phyloP scores from a whole-genome alignment of 2,888 invertebrate species.

The Lasioglossum zephyrum region DNA sequence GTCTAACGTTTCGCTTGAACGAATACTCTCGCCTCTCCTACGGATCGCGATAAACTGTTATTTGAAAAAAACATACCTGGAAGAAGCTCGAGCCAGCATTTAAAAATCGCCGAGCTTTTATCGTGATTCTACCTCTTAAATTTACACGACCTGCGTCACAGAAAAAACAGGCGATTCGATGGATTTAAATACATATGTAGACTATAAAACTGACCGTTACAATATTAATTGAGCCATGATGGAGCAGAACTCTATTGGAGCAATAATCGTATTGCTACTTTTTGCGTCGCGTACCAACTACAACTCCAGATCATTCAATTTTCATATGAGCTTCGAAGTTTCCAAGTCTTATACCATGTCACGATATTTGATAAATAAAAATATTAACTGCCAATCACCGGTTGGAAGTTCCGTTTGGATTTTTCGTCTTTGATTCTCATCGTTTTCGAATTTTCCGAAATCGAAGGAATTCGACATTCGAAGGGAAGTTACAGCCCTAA shows the following conservation, averaged over 20 bases:
- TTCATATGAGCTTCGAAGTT: not conserved
- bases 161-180: not conserved
- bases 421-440: too few species aligned
- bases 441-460: too few species aligned
- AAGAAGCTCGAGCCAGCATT: not conserved
- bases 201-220: too few species aligned
- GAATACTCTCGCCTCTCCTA: constrained; percentile 41
- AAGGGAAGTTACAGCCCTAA: too few species aligned
- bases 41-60: constrained; percentile 13
- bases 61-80: not conserved
- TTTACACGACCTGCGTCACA: not conserved
- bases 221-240: too few species aligned
- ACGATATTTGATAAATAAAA: too few species aligned
- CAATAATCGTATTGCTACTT: not conserved
- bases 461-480: too few species aligned
- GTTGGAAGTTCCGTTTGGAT: too few species aligned
- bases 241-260: not conserved
- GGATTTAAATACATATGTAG: not conserved
- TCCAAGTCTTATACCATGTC: too few species aligned
- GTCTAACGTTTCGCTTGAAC: constrained; percentile 43
- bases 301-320: too few species aligned
- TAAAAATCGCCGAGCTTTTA: not conserved
- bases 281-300: not conserved
- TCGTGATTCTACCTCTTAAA: not conserved
- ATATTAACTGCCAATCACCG: too few species aligned